Evolutionary conservation across 1,140 invertebrate genomes (phyloP).

Genomic region (Drosophila sulfurigaster): DNA sequence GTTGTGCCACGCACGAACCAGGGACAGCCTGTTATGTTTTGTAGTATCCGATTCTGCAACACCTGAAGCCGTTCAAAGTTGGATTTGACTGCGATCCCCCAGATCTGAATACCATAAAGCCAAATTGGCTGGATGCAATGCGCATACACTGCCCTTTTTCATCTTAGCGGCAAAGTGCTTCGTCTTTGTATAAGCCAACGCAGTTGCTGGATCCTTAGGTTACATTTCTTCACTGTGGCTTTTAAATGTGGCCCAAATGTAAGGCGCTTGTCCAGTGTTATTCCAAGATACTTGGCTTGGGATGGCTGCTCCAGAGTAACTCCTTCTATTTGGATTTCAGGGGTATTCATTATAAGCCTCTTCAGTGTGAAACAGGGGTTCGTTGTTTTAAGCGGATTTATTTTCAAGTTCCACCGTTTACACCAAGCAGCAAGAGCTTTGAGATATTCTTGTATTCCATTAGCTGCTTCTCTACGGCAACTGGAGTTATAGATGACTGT

Average conservation of each 20-base stretch:
- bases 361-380: constrained; percentile 14
- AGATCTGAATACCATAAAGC: neutral
- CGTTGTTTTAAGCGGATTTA: constrained; percentile 10
- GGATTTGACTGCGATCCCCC: neutral
- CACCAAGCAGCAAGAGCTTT: neutral
- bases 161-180: neutral
- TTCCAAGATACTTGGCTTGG: constrained; percentile 7
- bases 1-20: neutral
- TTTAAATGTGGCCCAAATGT: neutral
- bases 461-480: constrained; percentile 4
- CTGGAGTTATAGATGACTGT: constrained; percentile 21
- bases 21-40: constrained; percentile 2
- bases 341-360: neutral
- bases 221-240: neutral
- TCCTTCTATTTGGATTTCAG: neutral
- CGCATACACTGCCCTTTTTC: constrained; percentile 3
- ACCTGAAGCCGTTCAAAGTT: neutral
- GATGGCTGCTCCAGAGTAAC: constrained; percentile 1
- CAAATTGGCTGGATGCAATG: neutral
- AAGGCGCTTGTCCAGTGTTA: constrained; percentile 4
- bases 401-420: constrained; percentile 12
- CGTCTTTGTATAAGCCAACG: too few species aligned
- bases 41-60: neutral
- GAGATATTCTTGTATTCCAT: constrained; percentile 10
- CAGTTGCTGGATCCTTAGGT: constrained; percentile 1